A percentile compares a stretch with the other conserved stretches of the same genome.
Conservation (phyloP, 2,797 vertebrate species). For the Sardinella longiceps region DNA sequence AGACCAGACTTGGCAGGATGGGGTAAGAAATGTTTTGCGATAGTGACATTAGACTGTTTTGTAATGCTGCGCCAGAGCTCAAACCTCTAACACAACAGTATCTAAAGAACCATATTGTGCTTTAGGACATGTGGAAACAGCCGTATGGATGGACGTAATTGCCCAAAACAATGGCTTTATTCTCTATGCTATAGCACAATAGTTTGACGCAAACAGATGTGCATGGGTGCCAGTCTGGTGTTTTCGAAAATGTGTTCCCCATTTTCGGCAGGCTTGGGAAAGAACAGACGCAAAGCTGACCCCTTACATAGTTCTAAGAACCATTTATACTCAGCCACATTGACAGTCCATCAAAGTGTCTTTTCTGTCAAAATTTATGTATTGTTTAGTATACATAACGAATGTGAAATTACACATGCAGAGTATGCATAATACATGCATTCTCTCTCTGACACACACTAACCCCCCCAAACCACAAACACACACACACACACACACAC, state of each 20-base stretch:
- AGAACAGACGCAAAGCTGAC: slow-evolving; percentile 61
- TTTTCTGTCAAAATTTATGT: slow-evolving; percentile 41
- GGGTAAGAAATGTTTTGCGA: slow-evolving; percentile 37
- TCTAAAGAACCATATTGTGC: slow-evolving; percentile 42
- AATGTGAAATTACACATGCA: no score
- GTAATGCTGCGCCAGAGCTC: slow-evolving; percentile 46
- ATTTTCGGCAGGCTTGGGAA: slow-evolving; percentile 67
- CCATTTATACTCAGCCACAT: slow-evolving; percentile 58
- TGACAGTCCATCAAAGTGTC: slow-evolving; percentile 58
- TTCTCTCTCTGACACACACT: slow-evolving; percentile 51
- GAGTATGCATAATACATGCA: not conserved
- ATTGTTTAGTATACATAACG: not conserved
- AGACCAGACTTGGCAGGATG: slow-evolving; percentile 40
- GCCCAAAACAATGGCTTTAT: slow-evolving; percentile 75
- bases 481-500: slow-evolving; percentile 38
- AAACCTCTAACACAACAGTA: slow-evolving; percentile 49
- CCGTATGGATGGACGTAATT: slow-evolving; percentile 59
- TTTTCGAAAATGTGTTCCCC: slow-evolving; percentile 70
- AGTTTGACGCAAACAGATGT: slow-evolving; percentile 75
- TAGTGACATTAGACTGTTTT: slow-evolving; percentile 42
- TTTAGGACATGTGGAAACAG: slow-evolving; percentile 48
- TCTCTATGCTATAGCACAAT: slow-evolving; percentile 67
- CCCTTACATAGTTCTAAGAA: slow-evolving; percentile 51
- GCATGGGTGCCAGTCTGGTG: slow-evolving; percentile 61
- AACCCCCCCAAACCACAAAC: slow-evolving; percentile 17